Evolutionary conservation across 2,888 invertebrate species (phyloP), one percentile per base, ranked within the genome.

Genomic region (Pachliopta kotzebuea): DNA sequence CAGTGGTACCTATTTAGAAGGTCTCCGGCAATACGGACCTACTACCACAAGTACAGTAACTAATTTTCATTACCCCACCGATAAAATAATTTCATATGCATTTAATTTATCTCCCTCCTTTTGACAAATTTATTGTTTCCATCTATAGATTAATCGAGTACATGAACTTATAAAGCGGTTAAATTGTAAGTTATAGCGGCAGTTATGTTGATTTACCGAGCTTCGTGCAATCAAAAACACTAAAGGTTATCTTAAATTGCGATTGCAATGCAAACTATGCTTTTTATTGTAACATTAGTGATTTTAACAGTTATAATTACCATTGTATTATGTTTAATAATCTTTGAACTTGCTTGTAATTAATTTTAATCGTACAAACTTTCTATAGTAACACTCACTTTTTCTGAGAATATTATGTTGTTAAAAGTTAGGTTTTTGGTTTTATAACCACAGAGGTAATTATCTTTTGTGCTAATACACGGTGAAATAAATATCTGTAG

Each of bases 231-330:
- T 31, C 57, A 58, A 54, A 45, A 45, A 29, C 45, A 54, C 6
- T 21, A 26, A 63, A 63, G 54, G 58, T 63, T 63, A 63, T 63
- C 63, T 54, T 29, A 54, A 31, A 63, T 26, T 58, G 45, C 57
- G 37, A 21, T 52, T 52, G 50, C 21, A 9, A n/a, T 21, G 21
- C n/a, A 8, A 21, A 11, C 14, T 11, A 52, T 52, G n/a, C n/a
- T n/a, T 52, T 52, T 52, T 21, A 52, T 52, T 21, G 21, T 52
- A 21, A 52, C 21, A 52, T n/a, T 52, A 3, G 11, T 45, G 7
- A 4, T 45, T 18, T 45, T 11, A 45, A 45, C 18, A 6, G 45
- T 11, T 45, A n/a, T 45, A 45, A n/a, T n/a, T 45, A 45, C 18
- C 45, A n/a, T 42, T 42, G 17, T n/a, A 45, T n/a, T 45, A 37